Conservation (phyloP, 2,113 vertebrate species). For the Siphamia tubifer region DNA sequence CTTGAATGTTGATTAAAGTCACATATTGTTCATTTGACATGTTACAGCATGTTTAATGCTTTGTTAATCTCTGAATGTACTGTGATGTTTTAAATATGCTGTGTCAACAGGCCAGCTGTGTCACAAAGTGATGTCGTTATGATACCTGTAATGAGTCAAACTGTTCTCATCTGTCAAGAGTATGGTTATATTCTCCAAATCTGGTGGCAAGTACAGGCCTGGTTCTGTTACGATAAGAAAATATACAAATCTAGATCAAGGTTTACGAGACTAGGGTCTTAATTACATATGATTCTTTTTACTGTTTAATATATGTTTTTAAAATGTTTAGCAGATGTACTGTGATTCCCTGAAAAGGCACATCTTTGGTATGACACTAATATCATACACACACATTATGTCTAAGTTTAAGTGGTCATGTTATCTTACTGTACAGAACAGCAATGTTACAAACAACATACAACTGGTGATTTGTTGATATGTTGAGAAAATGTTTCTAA, state of each 20-base stretch:
- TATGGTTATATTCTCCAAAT: constrained; percentile 1
- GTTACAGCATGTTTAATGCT: constrained; percentile 28
- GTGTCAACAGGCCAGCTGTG: neutral
- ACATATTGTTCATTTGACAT: constrained; percentile 19
- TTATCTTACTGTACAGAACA: neutral
- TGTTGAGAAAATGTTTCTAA: neutral
- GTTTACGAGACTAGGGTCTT: too few relatives aligned
- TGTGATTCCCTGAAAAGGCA: constrained; percentile 6
- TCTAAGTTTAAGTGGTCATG: neutral
- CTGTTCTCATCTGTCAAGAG: neutral
- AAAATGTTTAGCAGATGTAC: neutral
- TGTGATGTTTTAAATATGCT: constrained; percentile 13
- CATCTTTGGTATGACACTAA: constrained; percentile 3
- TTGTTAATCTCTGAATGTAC: constrained; percentile 41
- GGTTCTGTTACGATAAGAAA: neutral
- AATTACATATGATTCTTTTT: neutral
- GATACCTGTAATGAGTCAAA: neutral
- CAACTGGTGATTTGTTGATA: neutral
- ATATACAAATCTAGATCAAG: constrained; percentile 2
- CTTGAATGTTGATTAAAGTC: constrained; percentile 37
- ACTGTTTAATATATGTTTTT: neutral
- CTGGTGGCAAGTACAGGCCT: neutral
- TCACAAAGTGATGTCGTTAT: neutral
- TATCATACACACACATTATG: neutral
- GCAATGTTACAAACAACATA: constrained; percentile 7